Evolutionary conservation across 2,888 invertebrate species (phyloP).

Genomic region (Drosophila silvestris): DNA sequence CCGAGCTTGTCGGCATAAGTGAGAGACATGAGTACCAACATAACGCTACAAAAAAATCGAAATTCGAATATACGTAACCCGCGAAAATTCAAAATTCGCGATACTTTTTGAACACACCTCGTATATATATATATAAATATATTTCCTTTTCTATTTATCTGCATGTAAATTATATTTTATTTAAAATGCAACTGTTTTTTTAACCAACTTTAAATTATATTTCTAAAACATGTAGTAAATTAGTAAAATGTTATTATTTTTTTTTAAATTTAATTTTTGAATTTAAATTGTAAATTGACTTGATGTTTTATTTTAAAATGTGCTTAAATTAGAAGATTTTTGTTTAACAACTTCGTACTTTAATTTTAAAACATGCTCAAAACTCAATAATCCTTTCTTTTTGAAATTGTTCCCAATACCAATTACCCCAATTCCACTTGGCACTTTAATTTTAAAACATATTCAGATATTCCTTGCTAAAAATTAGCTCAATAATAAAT

Average conservation of each 20-base stretch:
- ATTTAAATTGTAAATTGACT: background rate
- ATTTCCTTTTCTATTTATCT: background rate
- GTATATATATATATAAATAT: no score
- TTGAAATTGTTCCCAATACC: background rate
- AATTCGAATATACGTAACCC: no score
- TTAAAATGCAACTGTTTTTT: background rate
- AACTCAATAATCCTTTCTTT: background rate
- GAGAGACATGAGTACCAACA: no score
- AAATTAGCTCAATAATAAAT: background rate
- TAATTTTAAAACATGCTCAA: background rate
- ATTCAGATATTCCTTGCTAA: background rate
- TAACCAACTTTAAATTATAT: background rate
- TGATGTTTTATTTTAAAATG: background rate
- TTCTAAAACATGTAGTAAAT: background rate
- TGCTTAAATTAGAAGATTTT: background rate
- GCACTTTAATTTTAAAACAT: background rate
- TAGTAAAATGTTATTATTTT: background rate
- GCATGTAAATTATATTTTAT: background rate
- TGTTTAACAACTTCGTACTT: background rate
- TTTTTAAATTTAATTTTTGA: background rate
- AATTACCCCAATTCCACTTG: background rate
- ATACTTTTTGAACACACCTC: no score
- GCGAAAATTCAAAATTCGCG: no score
- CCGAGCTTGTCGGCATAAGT: no score
- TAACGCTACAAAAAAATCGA: no score